Evolutionary conservation across 2,888 invertebrate species (phyloP), one percentile per base, ranked within the genome.

Genomic region (Zaprionus obscuricornis): DNA sequence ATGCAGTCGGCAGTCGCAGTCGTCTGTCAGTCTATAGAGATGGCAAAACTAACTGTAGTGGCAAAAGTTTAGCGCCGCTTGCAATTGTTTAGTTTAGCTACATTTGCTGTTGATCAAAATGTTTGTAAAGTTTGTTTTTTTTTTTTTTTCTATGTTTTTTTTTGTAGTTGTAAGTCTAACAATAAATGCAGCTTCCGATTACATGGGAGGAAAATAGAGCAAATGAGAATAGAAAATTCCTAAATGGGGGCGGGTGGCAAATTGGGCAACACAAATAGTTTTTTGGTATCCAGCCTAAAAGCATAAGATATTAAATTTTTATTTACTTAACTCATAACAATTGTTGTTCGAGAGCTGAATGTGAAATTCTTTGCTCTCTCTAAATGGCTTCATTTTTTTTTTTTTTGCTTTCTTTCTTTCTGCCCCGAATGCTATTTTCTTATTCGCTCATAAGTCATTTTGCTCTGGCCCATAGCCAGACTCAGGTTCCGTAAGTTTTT

Each of bases 271-370:
- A 50, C 47, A 60, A 79, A 77, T 78, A 76, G 74, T 77, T 71
- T 63, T 66, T 36, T 18, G 10, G 51, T 36, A 22, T 45, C n/a
- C 71, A 57, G 75, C 58, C 75, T 75, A 72, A 76, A 74, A 76
- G 75, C 75, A 54, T 57, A 57, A 37, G 63, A 66, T 78, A 81
- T 78, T 78, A 66, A 74, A 81, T 81, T 78, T 78, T 81, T 78
- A 78, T 78, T 78, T 78, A 66, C 77, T 57, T 56, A 62, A 26
- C 59, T 52, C 74, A 76, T 74, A 72, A 72, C 81, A 78, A 78
- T 78, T 52, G 77, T 42, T 20, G 27, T 10, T 14, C n/a, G 5
- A 33, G 34, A 17, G 52, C 42, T 13, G 16, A 45, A 34, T 31
- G 27, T 33, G 52, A 47, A 36, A 17, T 17, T 10, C 11, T 16